Conservation (phyloP, 2,888 invertebrate species). For the Pharmacophagus antenor region DNA sequence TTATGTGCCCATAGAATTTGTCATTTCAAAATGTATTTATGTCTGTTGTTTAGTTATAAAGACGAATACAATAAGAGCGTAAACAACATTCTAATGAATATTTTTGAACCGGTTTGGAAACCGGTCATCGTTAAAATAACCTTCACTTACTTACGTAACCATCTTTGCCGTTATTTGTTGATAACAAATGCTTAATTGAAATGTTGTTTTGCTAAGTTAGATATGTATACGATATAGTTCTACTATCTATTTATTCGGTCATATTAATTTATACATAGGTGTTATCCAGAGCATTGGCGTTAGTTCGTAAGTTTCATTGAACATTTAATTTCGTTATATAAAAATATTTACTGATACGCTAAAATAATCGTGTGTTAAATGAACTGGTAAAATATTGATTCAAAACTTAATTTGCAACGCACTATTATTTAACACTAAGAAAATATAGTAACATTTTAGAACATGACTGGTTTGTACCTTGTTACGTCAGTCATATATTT, state of each 20-base stretch:
- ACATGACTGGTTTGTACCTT: neutral
- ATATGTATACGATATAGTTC: no score
- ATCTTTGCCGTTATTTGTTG: conserved; percentile 37
- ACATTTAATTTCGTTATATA: no score
- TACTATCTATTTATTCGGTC: neutral
- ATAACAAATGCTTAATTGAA: neutral
- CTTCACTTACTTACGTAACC: conserved; percentile 47
- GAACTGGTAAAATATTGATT: no score
- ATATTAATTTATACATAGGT: neutral
- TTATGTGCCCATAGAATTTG: neutral
- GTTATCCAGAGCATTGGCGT: no score
- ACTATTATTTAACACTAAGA: neutral
- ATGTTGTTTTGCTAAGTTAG: no score
- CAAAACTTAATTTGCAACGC: no score
- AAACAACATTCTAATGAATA: conserved; percentile 4
- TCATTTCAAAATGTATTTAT: neutral
- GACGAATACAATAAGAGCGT: neutral
- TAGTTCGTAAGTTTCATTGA: no score
- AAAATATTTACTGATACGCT: no score
- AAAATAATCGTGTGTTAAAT: no score
- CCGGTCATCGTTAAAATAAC: conserved; percentile 42
- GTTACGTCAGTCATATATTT: neutral
- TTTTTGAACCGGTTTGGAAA: conserved; percentile 45
- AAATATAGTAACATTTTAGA: neutral
- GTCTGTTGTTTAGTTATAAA: neutral